Evolutionary conservation across 2,888 invertebrate species (phyloP).

Genomic region (Timema cristinae): DNA sequence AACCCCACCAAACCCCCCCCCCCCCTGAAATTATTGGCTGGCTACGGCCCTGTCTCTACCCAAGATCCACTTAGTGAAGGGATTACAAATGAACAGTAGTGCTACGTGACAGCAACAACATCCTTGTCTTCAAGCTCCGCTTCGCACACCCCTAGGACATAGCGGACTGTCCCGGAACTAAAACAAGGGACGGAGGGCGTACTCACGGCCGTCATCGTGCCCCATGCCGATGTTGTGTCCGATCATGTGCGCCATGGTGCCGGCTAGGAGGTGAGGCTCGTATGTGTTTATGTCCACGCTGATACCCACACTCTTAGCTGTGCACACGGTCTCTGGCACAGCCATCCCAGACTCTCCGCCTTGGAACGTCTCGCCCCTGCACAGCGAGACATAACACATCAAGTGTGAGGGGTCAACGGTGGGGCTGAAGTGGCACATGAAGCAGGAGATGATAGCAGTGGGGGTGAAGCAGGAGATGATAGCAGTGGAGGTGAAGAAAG

Average conservation of each 20-base stretch:
- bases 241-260: constrained; percentile 96
- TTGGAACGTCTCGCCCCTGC: constrained; percentile 72
- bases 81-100: background rate
- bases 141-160: background rate
- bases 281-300: constrained; percentile 91
- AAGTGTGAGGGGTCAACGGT: constrained; percentile 15
- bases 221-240: constrained; percentile 97
- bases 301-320: constrained; percentile 86
- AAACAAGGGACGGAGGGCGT: background rate
- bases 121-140: no score
- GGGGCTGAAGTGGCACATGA: no score
- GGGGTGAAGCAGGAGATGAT: no score
- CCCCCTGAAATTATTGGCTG: no score
- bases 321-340: constrained; percentile 90
- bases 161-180: background rate
- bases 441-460: no score
- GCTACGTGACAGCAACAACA: background rate
- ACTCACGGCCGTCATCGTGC: constrained; percentile 85
- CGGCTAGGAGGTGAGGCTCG: constrained; percentile 92
- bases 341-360: constrained; percentile 87
- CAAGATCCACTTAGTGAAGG: no score
- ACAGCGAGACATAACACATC: constrained; percentile 30
- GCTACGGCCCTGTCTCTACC: no score
- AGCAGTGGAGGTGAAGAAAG: no score
- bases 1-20: no score